Evolutionary conservation across 2,113 vertebrate species (phyloP).

Genomic region (Lepus timidus): DNA sequence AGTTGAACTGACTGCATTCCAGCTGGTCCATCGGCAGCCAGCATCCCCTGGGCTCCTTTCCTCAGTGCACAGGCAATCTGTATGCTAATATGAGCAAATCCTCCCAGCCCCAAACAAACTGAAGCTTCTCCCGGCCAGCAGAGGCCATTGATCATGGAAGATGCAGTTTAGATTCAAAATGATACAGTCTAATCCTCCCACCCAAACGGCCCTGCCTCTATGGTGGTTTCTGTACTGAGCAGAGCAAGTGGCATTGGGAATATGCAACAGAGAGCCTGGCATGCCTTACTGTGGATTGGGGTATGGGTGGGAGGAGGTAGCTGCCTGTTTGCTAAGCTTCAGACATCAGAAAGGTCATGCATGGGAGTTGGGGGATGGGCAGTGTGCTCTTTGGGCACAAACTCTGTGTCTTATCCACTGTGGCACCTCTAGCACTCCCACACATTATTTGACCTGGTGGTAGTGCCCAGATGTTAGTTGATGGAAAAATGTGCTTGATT

Average conservation of each 20-base stretch:
- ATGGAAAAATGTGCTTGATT: too few relatives aligned
- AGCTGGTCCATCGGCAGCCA: not conserved
- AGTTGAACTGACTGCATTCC: constrained; percentile 40
- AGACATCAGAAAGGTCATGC: not conserved
- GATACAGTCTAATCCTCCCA: constrained; percentile 5
- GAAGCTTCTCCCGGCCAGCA: constrained; percentile 22
- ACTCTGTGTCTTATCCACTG: not conserved
- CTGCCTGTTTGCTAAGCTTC: not conserved
- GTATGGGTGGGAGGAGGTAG: not conserved
- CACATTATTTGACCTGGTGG: not conserved
- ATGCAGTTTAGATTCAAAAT: constrained; percentile 56
- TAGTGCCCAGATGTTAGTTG: not conserved
- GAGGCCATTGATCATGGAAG: constrained; percentile 47
- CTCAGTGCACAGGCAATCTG: constrained; percentile 43
- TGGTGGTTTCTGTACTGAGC: constrained; percentile 47
- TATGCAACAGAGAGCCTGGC: not conserved
- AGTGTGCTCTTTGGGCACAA: not conserved
- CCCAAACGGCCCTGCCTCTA: not conserved
- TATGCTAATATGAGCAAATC: constrained; percentile 73
- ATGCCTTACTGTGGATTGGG: not conserved
- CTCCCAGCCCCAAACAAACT: constrained; percentile 64
- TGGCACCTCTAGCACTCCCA: not conserved
- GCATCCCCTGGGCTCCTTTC: not conserved
- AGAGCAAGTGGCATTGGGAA: not conserved
- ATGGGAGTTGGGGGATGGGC: not conserved